Evolutionary conservation across 1,140 invertebrate genomes (phyloP).

Genomic region (Pteromalus puparum): DNA sequence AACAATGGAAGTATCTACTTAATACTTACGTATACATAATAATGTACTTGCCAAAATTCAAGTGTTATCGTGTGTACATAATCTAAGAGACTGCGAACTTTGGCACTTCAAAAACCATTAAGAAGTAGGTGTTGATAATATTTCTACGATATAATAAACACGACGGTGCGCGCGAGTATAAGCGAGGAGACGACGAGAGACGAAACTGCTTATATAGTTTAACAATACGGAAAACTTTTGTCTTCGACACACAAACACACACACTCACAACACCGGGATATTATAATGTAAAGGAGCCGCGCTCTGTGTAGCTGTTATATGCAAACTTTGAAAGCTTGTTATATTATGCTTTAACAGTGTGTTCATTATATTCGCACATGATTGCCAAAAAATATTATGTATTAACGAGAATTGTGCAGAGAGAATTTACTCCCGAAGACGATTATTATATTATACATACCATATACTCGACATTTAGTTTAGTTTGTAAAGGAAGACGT

Average conservation of each 20-base stretch:
- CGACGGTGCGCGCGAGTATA: background rate
- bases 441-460: background rate
- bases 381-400: background rate
- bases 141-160: constrained; percentile 40
- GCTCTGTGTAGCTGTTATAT: background rate
- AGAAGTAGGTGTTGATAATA: constrained; percentile 46
- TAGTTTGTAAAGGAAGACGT: background rate
- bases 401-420: background rate
- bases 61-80: constrained; percentile 48
- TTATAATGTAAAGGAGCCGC: constrained; percentile 2
- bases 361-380: background rate
- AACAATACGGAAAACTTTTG: constrained; percentile 17
- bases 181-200: constrained; percentile 11
- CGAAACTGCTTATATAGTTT: constrained; percentile 20
- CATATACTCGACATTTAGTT: background rate
- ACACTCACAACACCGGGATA: background rate
- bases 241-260: constrained; percentile 3
- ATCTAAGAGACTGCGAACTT: constrained; percentile 52
- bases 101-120: constrained; percentile 51
- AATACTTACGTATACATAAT: constrained; percentile 46
- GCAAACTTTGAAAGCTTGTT: constrained; percentile 30
- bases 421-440: background rate
- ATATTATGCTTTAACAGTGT: constrained; percentile 17
- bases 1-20: constrained; percentile 55
- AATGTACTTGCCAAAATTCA: constrained; percentile 51